Percentiles rank a stretch among this genome's conserved stretches.
Evolutionary conservation across 2,888 invertebrate genomes (phyloP).

Genomic region (Kryphioiulus occultus): DNA sequence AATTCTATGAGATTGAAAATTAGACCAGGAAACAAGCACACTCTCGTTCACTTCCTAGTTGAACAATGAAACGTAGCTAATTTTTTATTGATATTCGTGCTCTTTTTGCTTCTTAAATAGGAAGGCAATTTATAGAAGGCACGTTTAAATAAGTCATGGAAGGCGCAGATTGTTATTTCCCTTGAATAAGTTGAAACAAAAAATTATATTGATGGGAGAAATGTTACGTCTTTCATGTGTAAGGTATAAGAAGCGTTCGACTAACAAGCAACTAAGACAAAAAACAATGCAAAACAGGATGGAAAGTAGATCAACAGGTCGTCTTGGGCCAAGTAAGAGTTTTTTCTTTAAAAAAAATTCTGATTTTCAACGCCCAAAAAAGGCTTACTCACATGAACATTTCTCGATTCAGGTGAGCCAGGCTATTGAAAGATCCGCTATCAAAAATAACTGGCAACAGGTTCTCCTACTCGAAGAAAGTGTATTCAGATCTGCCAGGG

Average conservation of each 20-base stretch:
- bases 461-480: slow-evolving; percentile 16
- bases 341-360: neutral
- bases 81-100: slow-evolving; percentile 32
- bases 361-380: slow-evolving; percentile 13
- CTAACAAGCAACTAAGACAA: neutral
- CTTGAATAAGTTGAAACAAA: neutral
- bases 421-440: slow-evolving; percentile 36
- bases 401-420: neutral
- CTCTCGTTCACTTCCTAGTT: neutral
- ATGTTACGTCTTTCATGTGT: neutral
- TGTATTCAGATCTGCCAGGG: slow-evolving; percentile 29
- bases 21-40: slow-evolving; percentile 29
- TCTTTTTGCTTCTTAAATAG: neutral
- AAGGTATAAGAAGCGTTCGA: neutral
- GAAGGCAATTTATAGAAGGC: neutral
- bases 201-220: neutral
- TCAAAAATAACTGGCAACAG: neutral
- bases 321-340: neutral
- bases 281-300: slow-evolving; percentile 20
- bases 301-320: slow-evolving; percentile 32
- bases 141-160: slow-evolving; percentile 21
- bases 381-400: neutral
- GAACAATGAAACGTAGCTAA: neutral
- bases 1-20: neutral
- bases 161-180: neutral